Percentiles rank a stretch among this genome's conserved stretches.
Evolutionary conservation across 2,113 vertebrate genomes (phyloP).

Genomic region (Bambusicola thoracicus): DNA sequence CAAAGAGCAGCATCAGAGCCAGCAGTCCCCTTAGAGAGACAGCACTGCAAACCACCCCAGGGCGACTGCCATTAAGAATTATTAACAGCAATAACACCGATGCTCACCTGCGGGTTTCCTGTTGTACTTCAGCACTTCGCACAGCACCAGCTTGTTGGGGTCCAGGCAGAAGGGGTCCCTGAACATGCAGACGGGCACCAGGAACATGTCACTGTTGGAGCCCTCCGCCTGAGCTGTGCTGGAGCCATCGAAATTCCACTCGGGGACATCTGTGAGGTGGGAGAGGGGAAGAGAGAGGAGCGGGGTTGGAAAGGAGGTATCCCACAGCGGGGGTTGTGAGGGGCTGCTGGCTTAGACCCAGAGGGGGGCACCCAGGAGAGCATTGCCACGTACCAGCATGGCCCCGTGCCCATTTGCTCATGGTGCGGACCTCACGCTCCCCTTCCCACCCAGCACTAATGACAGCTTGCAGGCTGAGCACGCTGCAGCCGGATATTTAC

Average conservation of each 20-base stretch:
- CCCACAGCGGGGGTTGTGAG: rapidly evolving
- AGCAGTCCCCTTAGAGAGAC: rapidly evolving
- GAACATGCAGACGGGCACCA: constrained; percentile 79
- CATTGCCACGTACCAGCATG: rapidly evolving
- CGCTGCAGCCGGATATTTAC: background rate
- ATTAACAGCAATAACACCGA: background rate
- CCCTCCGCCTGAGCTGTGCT: constrained; percentile 81
- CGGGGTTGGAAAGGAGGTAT: background rate
- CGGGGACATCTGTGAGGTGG: constrained; percentile 72
- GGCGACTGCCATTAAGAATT: background rate
- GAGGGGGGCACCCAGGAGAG: background rate
- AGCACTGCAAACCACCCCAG: background rate
- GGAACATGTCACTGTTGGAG: constrained; percentile 90
- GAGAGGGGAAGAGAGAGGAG: background rate
- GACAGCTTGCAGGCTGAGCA: background rate
- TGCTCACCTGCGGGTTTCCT: constrained; percentile 77
- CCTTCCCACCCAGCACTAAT: background rate
- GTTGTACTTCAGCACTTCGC: constrained; percentile 85
- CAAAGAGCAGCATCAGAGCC: background rate
- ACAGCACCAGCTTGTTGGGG: constrained; percentile 83
- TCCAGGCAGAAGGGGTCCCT: constrained; percentile 81
- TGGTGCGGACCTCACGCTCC: background rate
- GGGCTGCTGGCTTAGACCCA: background rate
- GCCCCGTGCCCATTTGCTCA: background rate
- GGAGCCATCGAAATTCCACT: constrained; percentile 85